A percentile compares a stretch with the other conserved stretches of the same genome.
phyloP scores from a whole-genome alignment of 2,888 invertebrate genomes.

The Nomada fucata region DNA sequence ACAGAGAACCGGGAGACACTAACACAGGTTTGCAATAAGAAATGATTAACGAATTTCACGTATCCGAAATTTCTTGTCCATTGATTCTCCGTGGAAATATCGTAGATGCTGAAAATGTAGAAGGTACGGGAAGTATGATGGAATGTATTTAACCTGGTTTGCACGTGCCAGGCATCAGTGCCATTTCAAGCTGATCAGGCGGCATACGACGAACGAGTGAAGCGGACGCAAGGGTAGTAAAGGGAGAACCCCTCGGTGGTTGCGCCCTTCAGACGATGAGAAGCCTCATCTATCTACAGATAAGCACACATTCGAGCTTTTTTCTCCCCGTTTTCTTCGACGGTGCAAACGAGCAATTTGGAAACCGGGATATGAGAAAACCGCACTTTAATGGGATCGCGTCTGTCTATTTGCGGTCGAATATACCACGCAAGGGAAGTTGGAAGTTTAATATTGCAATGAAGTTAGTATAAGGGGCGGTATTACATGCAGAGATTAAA shows the following conservation, averaged over 20 bases:
- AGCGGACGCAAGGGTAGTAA: neutral
- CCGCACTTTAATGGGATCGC: neutral
- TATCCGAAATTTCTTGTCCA: too few species aligned
- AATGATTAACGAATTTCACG: neutral
- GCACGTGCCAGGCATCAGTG: neutral
- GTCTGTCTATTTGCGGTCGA: conserved; percentile 2
- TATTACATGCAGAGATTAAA: neutral
- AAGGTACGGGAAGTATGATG: too few species aligned
- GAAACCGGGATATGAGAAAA: neutral
- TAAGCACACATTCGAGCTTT: neutral
- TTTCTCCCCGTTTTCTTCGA: neutral
- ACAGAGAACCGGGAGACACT: neutral
- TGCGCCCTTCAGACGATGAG: neutral
- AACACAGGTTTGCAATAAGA: neutral
- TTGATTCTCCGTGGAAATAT: too few species aligned
- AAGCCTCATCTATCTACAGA: neutral
- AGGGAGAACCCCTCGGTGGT: neutral
- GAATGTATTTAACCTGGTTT: conserved; percentile 6
- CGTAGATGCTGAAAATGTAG: too few species aligned
- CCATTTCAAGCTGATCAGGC: neutral
- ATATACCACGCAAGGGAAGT: neutral
- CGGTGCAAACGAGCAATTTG: neutral
- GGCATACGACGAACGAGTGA: neutral
- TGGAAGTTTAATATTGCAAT: too few species aligned
- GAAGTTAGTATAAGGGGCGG: too few species aligned